A percentile compares a stretch with the other conserved stretches of the same genome.
Conservation (phyloP, 2,113 vertebrate genomes). For the Miniopterus natalensis region DNA sequence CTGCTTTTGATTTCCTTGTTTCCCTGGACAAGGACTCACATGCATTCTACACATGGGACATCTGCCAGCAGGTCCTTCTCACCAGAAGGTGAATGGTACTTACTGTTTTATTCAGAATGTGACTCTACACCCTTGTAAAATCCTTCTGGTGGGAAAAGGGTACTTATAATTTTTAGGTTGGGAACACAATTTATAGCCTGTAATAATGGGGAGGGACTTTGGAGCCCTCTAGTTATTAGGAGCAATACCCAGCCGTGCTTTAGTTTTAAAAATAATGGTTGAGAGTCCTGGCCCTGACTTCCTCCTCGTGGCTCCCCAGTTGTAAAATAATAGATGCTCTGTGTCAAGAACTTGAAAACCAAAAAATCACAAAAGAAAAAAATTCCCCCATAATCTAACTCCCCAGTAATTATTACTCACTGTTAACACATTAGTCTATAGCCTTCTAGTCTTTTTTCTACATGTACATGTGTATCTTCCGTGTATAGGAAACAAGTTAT, state of each 20-base stretch:
- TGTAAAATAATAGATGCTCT: background rate
- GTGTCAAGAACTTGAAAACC: background rate
- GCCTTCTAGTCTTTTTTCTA: background rate
- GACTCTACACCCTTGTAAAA: background rate
- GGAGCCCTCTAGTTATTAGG: background rate
- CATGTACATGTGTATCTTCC: background rate
- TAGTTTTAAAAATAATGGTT: background rate
- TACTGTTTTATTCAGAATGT: background rate
- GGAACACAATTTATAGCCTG: background rate
- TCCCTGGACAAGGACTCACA: background rate
- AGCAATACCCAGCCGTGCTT: background rate
- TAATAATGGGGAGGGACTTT: background rate
- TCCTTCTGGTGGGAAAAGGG: background rate
- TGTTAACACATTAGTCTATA: background rate
- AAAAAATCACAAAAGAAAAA: constrained; percentile 6
- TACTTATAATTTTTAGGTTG: background rate
- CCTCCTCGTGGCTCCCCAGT: background rate
- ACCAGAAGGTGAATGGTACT: background rate
- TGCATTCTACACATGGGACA: background rate
- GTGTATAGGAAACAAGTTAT: background rate
- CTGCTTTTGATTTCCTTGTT: constrained; percentile 26
- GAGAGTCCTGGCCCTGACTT: background rate
- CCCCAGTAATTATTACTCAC: background rate
- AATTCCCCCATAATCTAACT: background rate
- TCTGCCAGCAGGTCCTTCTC: background rate